Conservation (phyloP, 2,888 invertebrate genomes). For the Coelopa pilipes region DNA sequence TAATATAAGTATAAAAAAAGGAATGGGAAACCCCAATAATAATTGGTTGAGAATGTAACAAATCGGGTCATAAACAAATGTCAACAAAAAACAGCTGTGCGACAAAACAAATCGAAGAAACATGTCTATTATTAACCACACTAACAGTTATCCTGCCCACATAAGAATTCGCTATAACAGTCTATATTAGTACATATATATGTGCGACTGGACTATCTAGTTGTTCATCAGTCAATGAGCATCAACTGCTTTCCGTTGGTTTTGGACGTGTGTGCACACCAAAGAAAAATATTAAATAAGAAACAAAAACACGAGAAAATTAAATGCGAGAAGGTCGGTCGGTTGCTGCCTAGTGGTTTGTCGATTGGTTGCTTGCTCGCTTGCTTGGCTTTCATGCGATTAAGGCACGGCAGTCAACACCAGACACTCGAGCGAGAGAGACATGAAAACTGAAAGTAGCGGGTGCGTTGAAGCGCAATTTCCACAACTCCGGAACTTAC, state of each 20-base stretch:
- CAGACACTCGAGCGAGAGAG: slow-evolving; percentile 55
- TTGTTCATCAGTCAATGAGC: slow-evolving; percentile 17
- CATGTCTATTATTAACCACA: too few relatives aligned
- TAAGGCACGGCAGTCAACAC: slow-evolving; percentile 51
- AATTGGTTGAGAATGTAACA: too few relatives aligned
- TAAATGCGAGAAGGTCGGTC: slow-evolving; percentile 25
- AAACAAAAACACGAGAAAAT: slow-evolving; percentile 36
- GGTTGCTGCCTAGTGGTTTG: slow-evolving; percentile 23
- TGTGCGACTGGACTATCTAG: background rate
- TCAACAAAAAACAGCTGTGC: slow-evolving; percentile 18
- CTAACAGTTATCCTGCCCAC: too few relatives aligned
- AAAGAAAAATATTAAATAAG: slow-evolving; percentile 37
- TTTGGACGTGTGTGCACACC: slow-evolving; percentile 24
- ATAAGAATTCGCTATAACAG: too few relatives aligned
- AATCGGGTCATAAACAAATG: background rate
- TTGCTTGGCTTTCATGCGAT: slow-evolving; percentile 31
- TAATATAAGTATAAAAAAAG: too few relatives aligned
- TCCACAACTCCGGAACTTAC: background rate
- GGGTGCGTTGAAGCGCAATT: slow-evolving; percentile 34
- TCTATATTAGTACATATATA: too few relatives aligned
- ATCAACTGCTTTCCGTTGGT: slow-evolving; percentile 4
- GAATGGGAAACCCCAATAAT: background rate
- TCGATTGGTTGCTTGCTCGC: slow-evolving; percentile 32
- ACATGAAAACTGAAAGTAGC: slow-evolving; percentile 39
- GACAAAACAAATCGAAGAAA: background rate